phyloP scores from a whole-genome alignment of 2,113 vertebrate genomes.

The Actinemys pallida region DNA sequence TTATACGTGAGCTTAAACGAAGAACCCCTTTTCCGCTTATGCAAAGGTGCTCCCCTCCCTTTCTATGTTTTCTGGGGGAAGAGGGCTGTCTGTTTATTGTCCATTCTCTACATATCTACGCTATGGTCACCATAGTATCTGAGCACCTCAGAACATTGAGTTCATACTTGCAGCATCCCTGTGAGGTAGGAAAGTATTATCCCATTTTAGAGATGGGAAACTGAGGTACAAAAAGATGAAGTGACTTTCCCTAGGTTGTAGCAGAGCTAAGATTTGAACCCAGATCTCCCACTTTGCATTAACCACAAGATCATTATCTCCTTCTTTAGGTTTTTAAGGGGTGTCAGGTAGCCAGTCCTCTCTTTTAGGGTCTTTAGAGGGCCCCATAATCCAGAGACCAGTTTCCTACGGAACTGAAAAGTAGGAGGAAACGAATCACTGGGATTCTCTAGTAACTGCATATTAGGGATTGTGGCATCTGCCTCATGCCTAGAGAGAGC shows the following conservation, averaged over 20 bases:
- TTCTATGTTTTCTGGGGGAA: neutral
- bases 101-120: neutral
- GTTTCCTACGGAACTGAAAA: neutral
- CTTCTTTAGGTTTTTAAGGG: neutral
- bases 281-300: neutral
- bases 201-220: neutral
- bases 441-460: neutral
- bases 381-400: neutral
- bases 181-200: neutral
- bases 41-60: neutral
- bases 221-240: neutral
- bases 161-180: neutral
- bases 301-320: neutral
- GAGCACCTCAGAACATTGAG: neutral
- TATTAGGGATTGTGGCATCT: neutral
- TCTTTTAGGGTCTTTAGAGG: neutral
- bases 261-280: neutral
- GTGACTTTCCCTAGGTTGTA: neutral
- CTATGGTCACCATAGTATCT: neutral
- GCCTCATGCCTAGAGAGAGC: neutral
- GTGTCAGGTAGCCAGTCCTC: neutral
- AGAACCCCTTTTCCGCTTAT: neutral
- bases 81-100: neutral
- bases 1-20: neutral
- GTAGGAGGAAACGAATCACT: neutral